A percentile compares a stretch with the other conserved stretches of the same genome.
These are phyloP conservation scores for Pogonophryne albipinna DNA, from an alignment of 2,797 vertebrate species.

Conservation along the genomic window DNA sequence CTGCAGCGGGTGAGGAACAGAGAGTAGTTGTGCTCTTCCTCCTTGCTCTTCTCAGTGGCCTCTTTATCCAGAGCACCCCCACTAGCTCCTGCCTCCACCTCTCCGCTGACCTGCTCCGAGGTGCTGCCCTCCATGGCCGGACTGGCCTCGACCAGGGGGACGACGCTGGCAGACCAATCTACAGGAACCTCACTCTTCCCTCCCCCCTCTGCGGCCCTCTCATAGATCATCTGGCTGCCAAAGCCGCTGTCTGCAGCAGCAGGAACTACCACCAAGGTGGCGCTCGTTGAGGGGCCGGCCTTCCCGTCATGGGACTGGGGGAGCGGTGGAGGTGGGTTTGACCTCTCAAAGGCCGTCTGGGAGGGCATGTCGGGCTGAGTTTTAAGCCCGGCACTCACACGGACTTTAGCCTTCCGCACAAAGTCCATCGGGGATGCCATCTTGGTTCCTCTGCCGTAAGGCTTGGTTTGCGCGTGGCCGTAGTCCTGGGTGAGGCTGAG, in stretches of 20 bases:
- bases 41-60: slow-evolving; percentile 93
- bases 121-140: slow-evolving; percentile 73
- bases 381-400: slow-evolving; percentile 87
- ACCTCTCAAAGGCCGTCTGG: slow-evolving; percentile 76
- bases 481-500: slow-evolving; percentile 64
- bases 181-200: slow-evolving; percentile 67
- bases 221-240: slow-evolving; percentile 54
- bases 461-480: slow-evolving; percentile 54
- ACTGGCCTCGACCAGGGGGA: slow-evolving; percentile 79
- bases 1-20: slow-evolving; percentile 93
- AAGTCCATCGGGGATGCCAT: slow-evolving; percentile 90
- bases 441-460: slow-evolving; percentile 73
- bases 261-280: slow-evolving; percentile 47
- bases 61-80: slow-evolving; percentile 81
- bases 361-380: slow-evolving; percentile 79
- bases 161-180: slow-evolving; percentile 67
- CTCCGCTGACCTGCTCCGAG: slow-evolving; percentile 75
- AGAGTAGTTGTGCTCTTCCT: slow-evolving; percentile 99
- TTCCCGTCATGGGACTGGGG: slow-evolving; percentile 79
- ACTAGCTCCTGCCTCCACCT: slow-evolving; percentile 65
- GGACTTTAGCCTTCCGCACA: slow-evolving; percentile 96
- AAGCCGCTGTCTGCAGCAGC: slow-evolving; percentile 41
- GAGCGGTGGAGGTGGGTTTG: slow-evolving; percentile 82
- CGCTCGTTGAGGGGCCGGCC: slow-evolving; percentile 70
- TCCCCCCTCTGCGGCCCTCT: slow-evolving; percentile 66